A percentile compares a stretch with the other conserved stretches of the same genome.
Conservation (phyloP, 2,888 invertebrate species). For the Luperina nickerlii region DNA sequence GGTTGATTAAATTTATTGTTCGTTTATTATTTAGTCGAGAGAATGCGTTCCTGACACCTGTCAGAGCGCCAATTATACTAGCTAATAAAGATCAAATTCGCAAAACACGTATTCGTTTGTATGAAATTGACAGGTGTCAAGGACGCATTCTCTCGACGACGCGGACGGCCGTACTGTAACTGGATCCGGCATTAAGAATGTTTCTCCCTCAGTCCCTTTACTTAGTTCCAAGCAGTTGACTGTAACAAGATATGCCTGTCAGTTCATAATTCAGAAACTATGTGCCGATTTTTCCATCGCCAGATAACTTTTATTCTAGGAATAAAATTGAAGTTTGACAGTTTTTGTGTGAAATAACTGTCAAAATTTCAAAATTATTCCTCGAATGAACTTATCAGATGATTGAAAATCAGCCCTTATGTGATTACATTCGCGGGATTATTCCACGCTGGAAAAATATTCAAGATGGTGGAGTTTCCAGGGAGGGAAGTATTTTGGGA, state of each 20-base stretch:
- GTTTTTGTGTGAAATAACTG: no score
- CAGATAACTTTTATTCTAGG: no score
- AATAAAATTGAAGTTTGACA: no score
- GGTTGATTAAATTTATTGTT: no score
- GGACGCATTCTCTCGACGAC: no score
- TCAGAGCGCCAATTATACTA: no score
- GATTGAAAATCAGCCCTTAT: neutral
- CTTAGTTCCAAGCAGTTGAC: slow-evolving; percentile 9
- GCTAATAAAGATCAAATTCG: no score
- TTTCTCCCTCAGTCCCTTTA: neutral
- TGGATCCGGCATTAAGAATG: no score
- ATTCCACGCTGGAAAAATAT: slow-evolving; percentile 23
- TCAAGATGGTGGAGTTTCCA: slow-evolving; percentile 11
- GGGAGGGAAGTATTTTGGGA: neutral
- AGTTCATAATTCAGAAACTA: slow-evolving; percentile 41
- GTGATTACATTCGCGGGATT: slow-evolving; percentile 25
- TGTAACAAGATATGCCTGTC: slow-evolving; percentile 28
- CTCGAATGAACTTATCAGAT: no score
- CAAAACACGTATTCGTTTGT: neutral
- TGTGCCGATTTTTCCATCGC: neutral
- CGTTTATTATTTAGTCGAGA: no score
- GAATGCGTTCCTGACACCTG: neutral
- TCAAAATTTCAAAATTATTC: no score
- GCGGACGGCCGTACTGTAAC: no score
- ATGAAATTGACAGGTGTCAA: neutral